A percentile compares a stretch with the other conserved stretches of the same genome.
Evolutionary conservation across 2,888 invertebrate genomes (phyloP).

Genomic region (Ochropacha duplaris): DNA sequence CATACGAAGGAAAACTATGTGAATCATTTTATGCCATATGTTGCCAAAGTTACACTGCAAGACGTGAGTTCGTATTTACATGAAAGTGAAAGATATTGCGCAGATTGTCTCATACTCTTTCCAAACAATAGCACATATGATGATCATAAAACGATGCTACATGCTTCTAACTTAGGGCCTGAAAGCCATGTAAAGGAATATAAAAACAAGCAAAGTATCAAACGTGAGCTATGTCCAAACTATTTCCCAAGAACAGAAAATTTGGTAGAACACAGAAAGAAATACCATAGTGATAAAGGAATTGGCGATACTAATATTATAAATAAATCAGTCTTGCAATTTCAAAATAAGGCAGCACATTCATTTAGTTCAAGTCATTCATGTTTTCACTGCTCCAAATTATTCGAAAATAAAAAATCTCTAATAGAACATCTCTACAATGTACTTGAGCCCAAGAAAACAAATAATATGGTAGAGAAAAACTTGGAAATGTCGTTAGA

Average conservation of each 20-base stretch:
- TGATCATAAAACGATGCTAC: slow-evolving; percentile 30
- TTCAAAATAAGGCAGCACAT: background rate
- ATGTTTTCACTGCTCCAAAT: slow-evolving; percentile 59
- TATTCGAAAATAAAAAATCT: slow-evolving; percentile 44
- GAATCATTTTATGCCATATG: slow-evolving; percentile 17
- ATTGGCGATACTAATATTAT: background rate
- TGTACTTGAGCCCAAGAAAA: slow-evolving; percentile 42
- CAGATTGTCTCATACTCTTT: slow-evolving; percentile 57
- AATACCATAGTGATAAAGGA: background rate
- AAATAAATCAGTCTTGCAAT: background rate
- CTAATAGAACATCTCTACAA: slow-evolving; percentile 66
- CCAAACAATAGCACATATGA: slow-evolving; percentile 29
- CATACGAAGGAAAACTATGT: slow-evolving; percentile 11
- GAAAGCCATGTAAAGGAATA: background rate
- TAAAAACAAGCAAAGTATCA: background rate
- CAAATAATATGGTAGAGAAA: slow-evolving; percentile 5
- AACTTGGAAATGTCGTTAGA: slow-evolving; percentile 5
- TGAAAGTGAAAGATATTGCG: slow-evolving; percentile 53
- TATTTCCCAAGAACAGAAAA: background rate
- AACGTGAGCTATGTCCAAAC: background rate
- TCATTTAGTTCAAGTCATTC: background rate
- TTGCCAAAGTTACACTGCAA: slow-evolving; percentile 39
- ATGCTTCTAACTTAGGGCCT: slow-evolving; percentile 12
- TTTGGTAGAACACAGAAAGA: background rate
- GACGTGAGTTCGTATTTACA: slow-evolving; percentile 46